Evolutionary conservation across 1,140 invertebrate species (phyloP).

Genomic region (Aphidius ervi): DNA sequence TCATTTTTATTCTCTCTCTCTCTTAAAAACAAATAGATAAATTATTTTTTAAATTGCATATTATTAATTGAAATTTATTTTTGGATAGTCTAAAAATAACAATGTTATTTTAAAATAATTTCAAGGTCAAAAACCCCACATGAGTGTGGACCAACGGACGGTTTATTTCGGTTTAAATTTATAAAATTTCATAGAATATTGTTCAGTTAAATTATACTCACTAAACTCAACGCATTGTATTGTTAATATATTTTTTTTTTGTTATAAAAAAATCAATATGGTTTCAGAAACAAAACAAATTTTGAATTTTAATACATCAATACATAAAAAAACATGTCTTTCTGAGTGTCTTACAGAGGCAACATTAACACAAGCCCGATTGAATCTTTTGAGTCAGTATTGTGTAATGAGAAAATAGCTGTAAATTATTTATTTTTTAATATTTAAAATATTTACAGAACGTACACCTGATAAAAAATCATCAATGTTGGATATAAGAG

Average conservation of each 20-base stretch:
- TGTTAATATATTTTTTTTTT: constrained; percentile 17
- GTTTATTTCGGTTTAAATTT: neutral
- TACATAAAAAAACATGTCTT: constrained; percentile 38
- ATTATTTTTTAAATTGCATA: neutral
- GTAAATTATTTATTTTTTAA: no score
- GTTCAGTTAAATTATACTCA: no score
- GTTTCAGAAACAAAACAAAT: constrained; percentile 33
- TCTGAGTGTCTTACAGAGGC: constrained; percentile 46
- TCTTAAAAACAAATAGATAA: no score
- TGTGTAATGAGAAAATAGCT: neutral
- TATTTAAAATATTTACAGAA: constrained; percentile 32
- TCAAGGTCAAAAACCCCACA: constrained; percentile 25
- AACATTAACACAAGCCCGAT: constrained; percentile 44
- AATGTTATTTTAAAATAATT: neutral
- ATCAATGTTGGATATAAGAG: constrained; percentile 36
- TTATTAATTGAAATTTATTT: constrained; percentile 2
- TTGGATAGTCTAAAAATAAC: neutral
- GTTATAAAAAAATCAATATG: constrained; percentile 35
- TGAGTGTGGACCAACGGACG: constrained; percentile 39
- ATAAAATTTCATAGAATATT: no score
- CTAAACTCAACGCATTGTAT: neutral
- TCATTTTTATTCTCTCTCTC: neutral
- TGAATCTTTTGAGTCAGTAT: constrained; percentile 47
- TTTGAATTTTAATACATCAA: constrained; percentile 30
- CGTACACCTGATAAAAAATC: constrained; percentile 46